phyloP scores from a whole-genome alignment of 2,888 invertebrate species.

The Lycia hirtaria region DNA sequence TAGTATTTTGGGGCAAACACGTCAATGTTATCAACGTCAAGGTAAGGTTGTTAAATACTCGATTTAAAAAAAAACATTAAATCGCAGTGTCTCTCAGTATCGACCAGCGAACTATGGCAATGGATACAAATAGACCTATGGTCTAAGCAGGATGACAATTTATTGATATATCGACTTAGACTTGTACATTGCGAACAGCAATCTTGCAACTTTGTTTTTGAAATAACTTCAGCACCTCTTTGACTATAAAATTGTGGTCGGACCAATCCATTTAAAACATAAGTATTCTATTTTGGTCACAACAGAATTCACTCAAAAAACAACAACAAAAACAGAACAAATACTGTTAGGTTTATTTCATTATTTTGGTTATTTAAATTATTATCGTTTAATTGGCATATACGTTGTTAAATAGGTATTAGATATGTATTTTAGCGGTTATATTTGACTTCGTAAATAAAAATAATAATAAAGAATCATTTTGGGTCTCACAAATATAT shows the following conservation, averaged over 20 bases:
- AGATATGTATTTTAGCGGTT: too few relatives aligned
- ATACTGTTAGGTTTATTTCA: too few relatives aligned
- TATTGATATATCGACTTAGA: background rate
- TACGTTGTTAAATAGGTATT: too few relatives aligned
- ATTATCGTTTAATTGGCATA: too few relatives aligned
- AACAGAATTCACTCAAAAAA: too few relatives aligned
- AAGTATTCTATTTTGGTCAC: background rate
- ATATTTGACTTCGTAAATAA: background rate
- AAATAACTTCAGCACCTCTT: background rate
- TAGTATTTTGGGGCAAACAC: too few relatives aligned
- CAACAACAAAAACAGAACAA: too few relatives aligned
- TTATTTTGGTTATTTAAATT: too few relatives aligned
- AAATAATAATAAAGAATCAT: background rate
- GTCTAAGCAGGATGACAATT: conserved; percentile 69
- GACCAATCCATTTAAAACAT: background rate
- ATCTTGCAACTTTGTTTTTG: background rate
- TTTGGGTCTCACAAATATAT: conserved; percentile 16
- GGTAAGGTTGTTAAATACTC: too few relatives aligned
- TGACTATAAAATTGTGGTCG: background rate
- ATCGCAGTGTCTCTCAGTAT: conserved; percentile 39
- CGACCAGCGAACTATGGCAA: conserved; percentile 66
- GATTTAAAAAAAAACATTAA: too few relatives aligned
- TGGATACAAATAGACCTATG: conserved; percentile 67
- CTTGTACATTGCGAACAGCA: background rate
- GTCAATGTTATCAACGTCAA: too few relatives aligned